Conservation (phyloP, 2,797 vertebrate species). For the Morelia viridis region DNA sequence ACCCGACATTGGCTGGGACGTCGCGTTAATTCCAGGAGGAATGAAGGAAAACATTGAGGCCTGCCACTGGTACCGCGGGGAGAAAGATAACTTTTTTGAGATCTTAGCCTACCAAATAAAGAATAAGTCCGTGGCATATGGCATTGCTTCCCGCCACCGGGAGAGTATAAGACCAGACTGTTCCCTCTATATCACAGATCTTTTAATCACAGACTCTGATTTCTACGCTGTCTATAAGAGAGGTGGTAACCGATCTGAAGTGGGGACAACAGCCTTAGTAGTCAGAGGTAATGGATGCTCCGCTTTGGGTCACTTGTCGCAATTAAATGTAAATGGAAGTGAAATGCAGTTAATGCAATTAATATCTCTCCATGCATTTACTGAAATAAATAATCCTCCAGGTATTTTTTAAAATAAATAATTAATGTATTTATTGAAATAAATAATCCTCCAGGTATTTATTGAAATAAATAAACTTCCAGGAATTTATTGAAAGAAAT, state of each 20-base stretch:
- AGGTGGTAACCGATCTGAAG: neutral
- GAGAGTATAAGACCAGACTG: neutral
- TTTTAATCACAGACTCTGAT: neutral
- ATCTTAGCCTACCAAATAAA: neutral
- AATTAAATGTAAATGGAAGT: neutral
- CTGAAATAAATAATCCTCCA: too few relatives aligned
- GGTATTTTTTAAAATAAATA: too few relatives aligned
- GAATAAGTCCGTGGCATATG: neutral
- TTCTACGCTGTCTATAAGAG: neutral
- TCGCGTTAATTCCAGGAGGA: neutral
- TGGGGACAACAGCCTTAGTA: neutral
- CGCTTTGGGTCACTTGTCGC: neutral
- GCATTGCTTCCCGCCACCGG: neutral
- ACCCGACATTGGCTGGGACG: neutral
- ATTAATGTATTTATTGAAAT: too few relatives aligned
- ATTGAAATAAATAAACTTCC: too few relatives aligned
- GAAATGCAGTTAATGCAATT: neutral
- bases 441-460: too few relatives aligned
- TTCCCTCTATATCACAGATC: fast-evolving
- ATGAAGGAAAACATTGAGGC: neutral
- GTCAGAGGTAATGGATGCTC: neutral
- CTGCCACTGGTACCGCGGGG: neutral
- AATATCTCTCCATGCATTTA: neutral
- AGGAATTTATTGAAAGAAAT: too few relatives aligned
- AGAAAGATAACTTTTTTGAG: neutral